Base-by-base conservation (phyloP, 2,888 invertebrate species). In the Theretra japonica region DNA sequence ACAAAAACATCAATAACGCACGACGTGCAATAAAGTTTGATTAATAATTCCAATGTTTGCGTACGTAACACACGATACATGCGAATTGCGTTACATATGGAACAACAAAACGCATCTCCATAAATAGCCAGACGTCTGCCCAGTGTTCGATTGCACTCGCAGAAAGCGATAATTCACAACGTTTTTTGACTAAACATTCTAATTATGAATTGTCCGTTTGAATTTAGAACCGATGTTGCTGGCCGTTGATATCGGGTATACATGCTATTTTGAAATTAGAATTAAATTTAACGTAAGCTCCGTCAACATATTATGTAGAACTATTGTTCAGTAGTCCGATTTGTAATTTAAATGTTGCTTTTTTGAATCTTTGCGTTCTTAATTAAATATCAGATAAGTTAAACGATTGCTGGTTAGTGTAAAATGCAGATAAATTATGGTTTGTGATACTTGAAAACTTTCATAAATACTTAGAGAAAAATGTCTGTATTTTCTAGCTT, bases 51-150 rank as follows among this genome's bases (percentile, higher is more conserved):
- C 62, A 65, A 71, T 71, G 70, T 71, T 71, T 71, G 70, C 56
- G 65, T 65, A 71, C 70, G 78, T 81, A 83, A 84, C 83, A 82
- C 77, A 75, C 33, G 53, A 71, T 56, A 56, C 70, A 56, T 65
- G 80, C 78, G 84, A 83, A 88, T 88, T 86, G 82, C 83, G 84
- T 86, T 86, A 82, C 83, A 85, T 84, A 82, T 79, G 82, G 81
- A 88, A 86, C 83, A 88, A 88, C 87, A 87, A 87, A 88, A 88
- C 86, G 79, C 81, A 81, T 82, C 82, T 80, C 85, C 83, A 80
- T 83, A 87, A 89, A 88, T 88, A 89, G 88, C 84, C 80, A 81
- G 79, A 82, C 82, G 84, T 85, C 86, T 86, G 82, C 77, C 72
- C 71, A 77, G 79, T 79, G 80, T 83, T 81, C 85, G 82, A 82